Conservation (phyloP, 2,888 invertebrate species). For the Corbicula japonica region DNA sequence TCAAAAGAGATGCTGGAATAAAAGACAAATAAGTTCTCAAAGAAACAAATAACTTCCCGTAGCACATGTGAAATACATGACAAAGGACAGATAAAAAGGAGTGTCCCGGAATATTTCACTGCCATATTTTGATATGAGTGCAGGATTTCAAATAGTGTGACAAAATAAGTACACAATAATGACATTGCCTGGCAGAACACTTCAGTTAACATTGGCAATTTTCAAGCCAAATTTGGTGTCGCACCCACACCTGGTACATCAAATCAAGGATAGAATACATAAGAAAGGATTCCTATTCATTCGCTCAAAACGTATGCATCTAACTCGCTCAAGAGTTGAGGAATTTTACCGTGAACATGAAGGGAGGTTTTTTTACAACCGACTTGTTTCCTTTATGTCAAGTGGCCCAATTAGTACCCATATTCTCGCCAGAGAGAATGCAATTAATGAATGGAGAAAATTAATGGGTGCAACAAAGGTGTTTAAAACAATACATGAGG, state of each 20-base stretch:
- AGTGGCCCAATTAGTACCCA: conserved; percentile 95
- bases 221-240: conserved; percentile 95
- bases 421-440: conserved; percentile 92
- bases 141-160: no score
- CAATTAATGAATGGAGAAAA: conserved; percentile 93
- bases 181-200: conserved; percentile 43
- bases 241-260: conserved; percentile 91
- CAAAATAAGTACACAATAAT: no score
- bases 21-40: conserved; percentile 3
- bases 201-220: conserved; percentile 93
- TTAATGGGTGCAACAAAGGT: conserved; percentile 96
- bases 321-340: conserved; percentile 90
- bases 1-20: not conserved
- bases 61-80: no score
- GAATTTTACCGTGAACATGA: conserved; percentile 94
- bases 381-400: conserved; percentile 87
- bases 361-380: conserved; percentile 85
- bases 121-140: no score
- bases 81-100: no score
- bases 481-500: conserved; percentile 90
- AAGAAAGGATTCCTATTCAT: conserved; percentile 92
- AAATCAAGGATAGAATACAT: conserved; percentile 90
- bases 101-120: no score
- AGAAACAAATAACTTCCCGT: no score
- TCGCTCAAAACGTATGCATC: conserved; percentile 89